Base-by-base conservation (phyloP, 2,797 vertebrate species). In the Eidolon dupreanum region DNA sequence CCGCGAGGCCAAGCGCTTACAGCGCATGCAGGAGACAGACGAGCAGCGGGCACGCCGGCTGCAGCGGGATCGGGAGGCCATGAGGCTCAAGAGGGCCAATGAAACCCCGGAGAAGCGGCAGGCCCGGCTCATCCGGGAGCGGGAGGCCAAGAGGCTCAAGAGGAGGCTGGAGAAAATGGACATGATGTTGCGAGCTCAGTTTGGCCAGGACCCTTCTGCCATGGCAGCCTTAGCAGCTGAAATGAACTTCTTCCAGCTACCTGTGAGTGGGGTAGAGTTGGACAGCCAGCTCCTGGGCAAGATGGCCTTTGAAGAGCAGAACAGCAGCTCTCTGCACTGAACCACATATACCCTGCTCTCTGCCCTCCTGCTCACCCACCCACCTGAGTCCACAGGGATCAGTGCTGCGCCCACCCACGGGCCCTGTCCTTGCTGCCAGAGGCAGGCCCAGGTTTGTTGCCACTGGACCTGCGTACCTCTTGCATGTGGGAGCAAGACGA, bases 61-160 rank as follows among this genome's bases (percentile, higher is more conserved):
- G 94, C 99, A 99, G 98, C 97, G 99, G 11, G 99, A 99, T 98
- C 98, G 99, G 0, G 99, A 99, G 91, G 99, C 99, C 97, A 99
- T 99, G 99, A 98, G 99, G 0, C 85, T 99, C 81, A 99, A 99
- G 96, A 99, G 99, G 0, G 99, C 99, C 92, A 99, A 99, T 0
- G 99, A 99, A 98, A 99, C 99, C 4, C 99, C 99, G 0, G 99
- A 99, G 98, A 99, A 99, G 98, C 98, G 99, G 71, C 99, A 99
- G 96, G 99, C 99, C 0, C 98, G 99, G 97, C 99, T 99, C 73
- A 99, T 99, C 95, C 99, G 99, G 1, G 99, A 99, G 97, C 98
- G 99, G 0, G 99, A 99, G 97, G 99, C 99, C 43, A 99, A 99
- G 98, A 97, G 99, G 97, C 99, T 99, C 88, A 99, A 99, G 95